Base-by-base conservation (phyloP, 2,797 vertebrate genomes). In the Eleutherodactylus coqui region DNA sequence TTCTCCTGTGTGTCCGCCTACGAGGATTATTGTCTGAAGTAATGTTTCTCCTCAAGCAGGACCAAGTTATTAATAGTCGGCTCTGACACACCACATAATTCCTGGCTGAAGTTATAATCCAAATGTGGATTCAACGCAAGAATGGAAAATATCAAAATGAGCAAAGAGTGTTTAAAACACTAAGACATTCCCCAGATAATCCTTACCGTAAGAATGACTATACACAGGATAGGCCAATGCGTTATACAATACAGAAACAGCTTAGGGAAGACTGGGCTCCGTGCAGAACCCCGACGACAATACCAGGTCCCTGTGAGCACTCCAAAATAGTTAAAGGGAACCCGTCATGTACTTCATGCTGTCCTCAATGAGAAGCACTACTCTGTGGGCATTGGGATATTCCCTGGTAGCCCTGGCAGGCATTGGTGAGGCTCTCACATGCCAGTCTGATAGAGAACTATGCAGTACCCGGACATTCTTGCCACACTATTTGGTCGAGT, bases 111-210 rank as follows among this genome's bases (percentile, higher is more conserved):
- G 49, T 67, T 70, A n/a, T 84, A 73, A 49, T 27, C 34, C 45
- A 70, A 51, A 41, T 58, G 21, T 36, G 64, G 55, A 21, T 32
- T 73, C 69, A 75, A 10, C 75, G 51, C 36, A 70, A 78, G 58
- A 69, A 69, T 53, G 83, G 75, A 85, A 85, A 77, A 53, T 29
- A 53, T 75, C 81, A 83, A 43, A 73, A 75, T 75, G n/a, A 73
- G 67, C 24, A 82, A 17, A 73, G 43, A 36, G 49, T 67, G 78
- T 72, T 72, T 38, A 72, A 73, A 58, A 83, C 43, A 72, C 53
- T 70, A 51, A 55, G 47, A 55, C 80, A 58, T 73, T 82, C 47
- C 36, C 16, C 1, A 41, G 67, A 82, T 82, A 72, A 82, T 82
- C 49, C 24, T 10, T 1, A 43, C 6, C 53, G 53, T 38, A 82